Evolutionary conservation across 2,888 invertebrate genomes (phyloP).

Genomic region (Polymixis lichenea): DNA sequence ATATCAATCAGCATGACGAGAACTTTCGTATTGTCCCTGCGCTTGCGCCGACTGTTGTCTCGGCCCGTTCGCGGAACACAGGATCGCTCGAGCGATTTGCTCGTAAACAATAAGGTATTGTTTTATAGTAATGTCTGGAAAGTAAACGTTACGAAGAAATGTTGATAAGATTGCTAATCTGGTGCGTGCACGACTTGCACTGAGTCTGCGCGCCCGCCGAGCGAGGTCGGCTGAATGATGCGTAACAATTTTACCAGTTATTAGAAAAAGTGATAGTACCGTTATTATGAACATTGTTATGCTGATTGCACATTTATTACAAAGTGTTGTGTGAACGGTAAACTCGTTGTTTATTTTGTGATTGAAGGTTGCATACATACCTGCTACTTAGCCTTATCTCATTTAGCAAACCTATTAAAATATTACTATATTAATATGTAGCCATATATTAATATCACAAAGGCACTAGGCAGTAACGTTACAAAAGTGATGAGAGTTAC

Average conservation of each 20-base stretch:
- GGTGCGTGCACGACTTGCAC: slow-evolving; percentile 67
- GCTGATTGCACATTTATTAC: slow-evolving; percentile 28
- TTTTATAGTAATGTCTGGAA: slow-evolving; percentile 75
- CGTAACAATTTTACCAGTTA: slow-evolving; percentile 63
- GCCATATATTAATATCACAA: slow-evolving; percentile 19
- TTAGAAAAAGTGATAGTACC: slow-evolving; percentile 61
- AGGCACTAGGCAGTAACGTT: neutral
- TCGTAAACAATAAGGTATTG: slow-evolving; percentile 82
- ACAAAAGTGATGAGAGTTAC: slow-evolving; percentile 5
- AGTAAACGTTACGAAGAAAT: slow-evolving; percentile 77
- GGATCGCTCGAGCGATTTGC: slow-evolving; percentile 67
- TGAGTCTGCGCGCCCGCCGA: slow-evolving; percentile 57
- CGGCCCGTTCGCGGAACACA: slow-evolving; percentile 63
- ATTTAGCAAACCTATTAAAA: slow-evolving; percentile 6
- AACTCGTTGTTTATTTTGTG: slow-evolving; percentile 30
- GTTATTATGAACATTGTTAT: slow-evolving; percentile 56
- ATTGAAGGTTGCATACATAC: slow-evolving; percentile 44
- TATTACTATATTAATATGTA: neutral
- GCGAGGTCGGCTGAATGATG: slow-evolving; percentile 56
- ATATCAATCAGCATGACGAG: slow-evolving; percentile 70
- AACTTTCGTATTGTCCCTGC: slow-evolving; percentile 70
- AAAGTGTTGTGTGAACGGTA: slow-evolving; percentile 44
- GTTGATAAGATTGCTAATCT: slow-evolving; percentile 81
- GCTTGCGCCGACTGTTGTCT: slow-evolving; percentile 40
- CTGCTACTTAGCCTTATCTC: neutral